phyloP scores from a whole-genome alignment of 2,888 invertebrate genomes.

The Ceriagrion tenellum region DNA sequence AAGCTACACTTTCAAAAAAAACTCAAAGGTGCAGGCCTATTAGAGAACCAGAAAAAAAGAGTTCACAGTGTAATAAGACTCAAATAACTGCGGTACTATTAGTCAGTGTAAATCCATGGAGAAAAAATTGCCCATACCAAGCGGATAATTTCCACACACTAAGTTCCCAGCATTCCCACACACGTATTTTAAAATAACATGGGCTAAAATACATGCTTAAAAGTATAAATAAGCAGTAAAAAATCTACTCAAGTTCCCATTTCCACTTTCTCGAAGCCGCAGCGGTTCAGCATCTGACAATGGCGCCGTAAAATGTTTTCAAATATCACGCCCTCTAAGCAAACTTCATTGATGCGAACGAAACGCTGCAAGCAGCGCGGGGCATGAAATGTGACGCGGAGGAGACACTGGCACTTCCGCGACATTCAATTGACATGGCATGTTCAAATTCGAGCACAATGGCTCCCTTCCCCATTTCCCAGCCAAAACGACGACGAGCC shows the following conservation, averaged over 20 bases:
- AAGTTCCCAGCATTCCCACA: too few species aligned
- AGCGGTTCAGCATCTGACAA: background rate
- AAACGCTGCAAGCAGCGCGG: background rate
- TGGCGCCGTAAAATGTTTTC: background rate
- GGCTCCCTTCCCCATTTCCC: background rate
- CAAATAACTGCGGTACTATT: too few species aligned
- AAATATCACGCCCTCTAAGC: background rate
- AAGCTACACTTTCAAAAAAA: background rate
- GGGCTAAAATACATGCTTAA: too few species aligned
- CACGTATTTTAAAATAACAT: too few species aligned
- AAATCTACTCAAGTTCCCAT: background rate
- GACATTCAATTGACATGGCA: background rate
- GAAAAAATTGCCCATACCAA: too few species aligned
- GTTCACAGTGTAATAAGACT: too few species aligned
- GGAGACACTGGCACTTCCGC: background rate
- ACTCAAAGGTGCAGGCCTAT: too few species aligned
- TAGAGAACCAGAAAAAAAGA: too few species aligned
- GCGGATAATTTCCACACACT: too few species aligned
- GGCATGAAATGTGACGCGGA: background rate
- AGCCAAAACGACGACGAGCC: background rate
- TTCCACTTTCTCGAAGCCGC: background rate
- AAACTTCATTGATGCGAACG: background rate
- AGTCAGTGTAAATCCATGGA: too few species aligned
- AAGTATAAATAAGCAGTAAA: too few species aligned
- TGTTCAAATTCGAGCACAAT: background rate